phyloP scores from a whole-genome alignment of 2,113 vertebrate species.

The Galemys pyrenaicus region DNA sequence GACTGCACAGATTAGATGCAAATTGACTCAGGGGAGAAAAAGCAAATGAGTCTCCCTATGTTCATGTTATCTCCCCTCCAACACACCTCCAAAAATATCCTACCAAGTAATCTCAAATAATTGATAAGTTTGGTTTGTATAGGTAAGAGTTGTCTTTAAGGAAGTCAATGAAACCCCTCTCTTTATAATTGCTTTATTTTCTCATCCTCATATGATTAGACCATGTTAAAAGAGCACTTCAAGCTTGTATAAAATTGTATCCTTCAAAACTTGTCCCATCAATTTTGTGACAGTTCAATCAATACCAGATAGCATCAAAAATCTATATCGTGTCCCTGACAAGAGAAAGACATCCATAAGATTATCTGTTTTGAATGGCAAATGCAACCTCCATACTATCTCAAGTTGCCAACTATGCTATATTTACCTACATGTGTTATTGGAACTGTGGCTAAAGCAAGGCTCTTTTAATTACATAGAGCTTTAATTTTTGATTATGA shows the following conservation, averaged over 20 bases:
- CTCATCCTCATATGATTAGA: not conserved
- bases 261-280: slow-evolving; percentile 76
- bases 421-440: not conserved
- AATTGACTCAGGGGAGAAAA: slow-evolving; percentile 63
- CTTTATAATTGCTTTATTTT: slow-evolving; percentile 54
- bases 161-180: not conserved
- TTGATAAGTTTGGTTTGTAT: slow-evolving; percentile 34
- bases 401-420: slow-evolving; percentile 10
- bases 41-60: not conserved
- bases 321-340: slow-evolving; percentile 75
- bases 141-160: slow-evolving; percentile 24
- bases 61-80: not conserved
- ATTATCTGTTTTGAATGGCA: slow-evolving; percentile 75
- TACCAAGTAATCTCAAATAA: slow-evolving; percentile 46
- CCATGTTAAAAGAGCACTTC: slow-evolving; percentile 53
- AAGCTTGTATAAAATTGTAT: slow-evolving; percentile 70
- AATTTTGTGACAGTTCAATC: slow-evolving; percentile 78
- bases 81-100: not conserved
- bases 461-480: slow-evolving; percentile 62
- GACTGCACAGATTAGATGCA: slow-evolving; percentile 77
- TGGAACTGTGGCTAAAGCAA: slow-evolving; percentile 69
- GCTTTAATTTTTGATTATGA: slow-evolving; percentile 60
- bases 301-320: slow-evolving; percentile 83
- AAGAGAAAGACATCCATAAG: slow-evolving; percentile 66
- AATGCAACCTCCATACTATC: slow-evolving; percentile 65